Conservation (phyloP, 2,113 vertebrate species). For the Beaufortia kweichowensis region DNA sequence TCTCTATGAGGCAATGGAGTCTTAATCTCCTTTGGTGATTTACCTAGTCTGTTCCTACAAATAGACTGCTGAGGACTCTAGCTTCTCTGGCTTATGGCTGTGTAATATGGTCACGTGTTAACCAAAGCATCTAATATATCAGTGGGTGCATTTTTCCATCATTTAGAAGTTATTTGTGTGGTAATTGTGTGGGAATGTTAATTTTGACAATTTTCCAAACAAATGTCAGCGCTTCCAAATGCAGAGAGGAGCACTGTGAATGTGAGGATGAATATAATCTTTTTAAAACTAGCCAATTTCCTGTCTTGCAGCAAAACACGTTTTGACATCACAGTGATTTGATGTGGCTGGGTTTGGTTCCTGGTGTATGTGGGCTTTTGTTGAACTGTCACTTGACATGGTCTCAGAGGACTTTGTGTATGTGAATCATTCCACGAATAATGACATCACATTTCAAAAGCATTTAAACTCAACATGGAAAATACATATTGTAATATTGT, state of each 20-base stretch:
- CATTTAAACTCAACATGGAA: neutral
- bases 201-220: neutral
- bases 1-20: slow-evolving; percentile 47
- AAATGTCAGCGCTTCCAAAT: neutral
- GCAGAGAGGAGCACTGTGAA: neutral
- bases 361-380: slow-evolving; percentile 23
- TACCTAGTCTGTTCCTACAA: slow-evolving; percentile 63
- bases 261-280: slow-evolving; percentile 17
- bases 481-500: neutral
- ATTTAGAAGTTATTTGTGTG: slow-evolving; percentile 9
- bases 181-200: neutral
- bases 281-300: slow-evolving; percentile 1
- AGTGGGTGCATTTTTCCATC: slow-evolving; percentile 36
- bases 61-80: slow-evolving; percentile 60
- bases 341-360: slow-evolving; percentile 9
- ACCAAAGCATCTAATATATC: slow-evolving; percentile 38
- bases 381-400: slow-evolving; percentile 37
- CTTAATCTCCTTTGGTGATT: slow-evolving; percentile 69
- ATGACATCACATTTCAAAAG: neutral
- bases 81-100: slow-evolving; percentile 44
- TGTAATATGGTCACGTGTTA: slow-evolving; percentile 46
- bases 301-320: neutral
- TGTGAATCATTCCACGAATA: neutral
- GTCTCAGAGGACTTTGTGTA: slow-evolving; percentile 28
- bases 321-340: neutral